Conservation (phyloP, 2,888 invertebrate genomes). For the Macaria notata region DNA sequence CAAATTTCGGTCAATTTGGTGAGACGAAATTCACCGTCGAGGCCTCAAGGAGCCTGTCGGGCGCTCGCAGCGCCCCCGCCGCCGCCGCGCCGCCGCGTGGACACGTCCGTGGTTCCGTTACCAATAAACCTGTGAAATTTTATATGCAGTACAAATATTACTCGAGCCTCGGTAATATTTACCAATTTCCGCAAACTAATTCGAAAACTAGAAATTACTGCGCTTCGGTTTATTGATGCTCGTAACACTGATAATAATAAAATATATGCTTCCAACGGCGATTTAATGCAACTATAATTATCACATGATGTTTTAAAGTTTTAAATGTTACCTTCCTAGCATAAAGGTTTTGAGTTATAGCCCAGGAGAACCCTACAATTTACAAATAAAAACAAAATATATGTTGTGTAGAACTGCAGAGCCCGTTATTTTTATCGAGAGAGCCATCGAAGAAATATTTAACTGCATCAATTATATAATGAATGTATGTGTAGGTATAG, state of each 20-base stretch:
- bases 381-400: conserved; percentile 28
- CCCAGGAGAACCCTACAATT: conserved; percentile 32
- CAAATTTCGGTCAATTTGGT: conserved; percentile 54
- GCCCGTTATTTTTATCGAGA: conserved; percentile 34
- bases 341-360: conserved; percentile 25
- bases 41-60: conserved; percentile 19
- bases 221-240: no score
- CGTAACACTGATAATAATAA: no score
- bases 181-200: no score
- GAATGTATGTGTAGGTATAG: conserved; percentile 25
- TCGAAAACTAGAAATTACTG: no score
- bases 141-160: no score
- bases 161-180: no score
- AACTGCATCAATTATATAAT: conserved; percentile 36
- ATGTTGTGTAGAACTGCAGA: conserved; percentile 27
- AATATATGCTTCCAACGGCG: no score
- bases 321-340: conserved; percentile 3
- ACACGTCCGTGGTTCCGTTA: conserved; percentile 13
- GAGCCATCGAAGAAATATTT: conserved; percentile 35
- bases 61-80: neutral
- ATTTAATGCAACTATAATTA: conserved; percentile 3
- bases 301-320: conserved; percentile 20
- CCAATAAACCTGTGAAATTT: neutral
- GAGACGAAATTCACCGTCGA: conserved; percentile 43
- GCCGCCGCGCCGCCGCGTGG: neutral